Evolutionary conservation across 2,888 invertebrate species (phyloP).

Genomic region (Automeris io): DNA sequence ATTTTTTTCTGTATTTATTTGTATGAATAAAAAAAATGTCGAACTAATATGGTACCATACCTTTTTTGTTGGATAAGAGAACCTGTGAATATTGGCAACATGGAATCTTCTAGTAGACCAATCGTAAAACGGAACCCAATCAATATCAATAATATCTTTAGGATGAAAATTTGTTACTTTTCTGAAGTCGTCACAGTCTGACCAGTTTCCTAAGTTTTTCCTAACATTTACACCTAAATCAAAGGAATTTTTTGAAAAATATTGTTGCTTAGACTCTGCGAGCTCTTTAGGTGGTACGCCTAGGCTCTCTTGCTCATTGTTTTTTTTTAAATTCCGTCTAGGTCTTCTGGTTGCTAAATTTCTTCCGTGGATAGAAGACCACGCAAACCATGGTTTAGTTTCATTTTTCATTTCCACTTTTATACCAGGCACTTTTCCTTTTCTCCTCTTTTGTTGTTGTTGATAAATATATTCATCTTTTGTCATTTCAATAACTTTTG

Average conservation of each 20-base stretch:
- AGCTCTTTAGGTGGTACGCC: background rate
- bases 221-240: constrained; percentile 9
- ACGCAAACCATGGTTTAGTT: constrained; percentile 20
- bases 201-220: constrained; percentile 26
- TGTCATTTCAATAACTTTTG: constrained; percentile 6
- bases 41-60: constrained; percentile 28
- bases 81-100: constrained; percentile 28
- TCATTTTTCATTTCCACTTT: constrained; percentile 5
- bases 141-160: constrained; percentile 37
- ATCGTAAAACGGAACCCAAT: constrained; percentile 52
- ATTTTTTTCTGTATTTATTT: constrained; percentile 1
- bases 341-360: constrained; percentile 15
- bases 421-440: background rate
- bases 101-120: constrained; percentile 29
- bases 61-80: constrained; percentile 41
- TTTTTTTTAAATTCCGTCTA: background rate
- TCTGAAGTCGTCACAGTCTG: constrained; percentile 47
- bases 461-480: constrained; percentile 14
- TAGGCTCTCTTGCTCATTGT: background rate
- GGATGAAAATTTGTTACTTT: constrained; percentile 38
- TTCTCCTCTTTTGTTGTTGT: background rate
- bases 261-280: constrained; percentile 5
- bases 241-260: constrained; percentile 17
- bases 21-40: too few relatives aligned
- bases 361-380: constrained; percentile 20